These are phyloP conservation scores for Stictonetta naevosa DNA, from an alignment of 2,113 vertebrate genomes.

Conservation along the genomic window DNA sequence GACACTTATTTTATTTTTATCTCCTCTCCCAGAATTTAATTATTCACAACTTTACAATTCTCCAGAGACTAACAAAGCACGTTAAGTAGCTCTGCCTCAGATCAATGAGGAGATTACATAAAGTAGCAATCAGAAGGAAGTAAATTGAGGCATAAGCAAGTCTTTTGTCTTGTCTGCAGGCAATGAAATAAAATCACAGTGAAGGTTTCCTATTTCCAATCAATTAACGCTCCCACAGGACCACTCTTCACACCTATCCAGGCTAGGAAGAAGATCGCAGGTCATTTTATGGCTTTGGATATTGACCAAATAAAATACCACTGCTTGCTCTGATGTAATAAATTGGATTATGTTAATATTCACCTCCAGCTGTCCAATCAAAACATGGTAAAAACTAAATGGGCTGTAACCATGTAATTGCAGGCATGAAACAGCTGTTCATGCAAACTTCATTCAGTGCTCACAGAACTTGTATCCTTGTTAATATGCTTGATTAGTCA, in stretches of 20 bases:
- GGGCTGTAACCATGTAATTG: rapidly evolving
- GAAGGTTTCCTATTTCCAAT: not conserved
- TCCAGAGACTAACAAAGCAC: constrained; percentile 20
- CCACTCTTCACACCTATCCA: not conserved
- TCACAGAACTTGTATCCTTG: not conserved
- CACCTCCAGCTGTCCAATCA: not conserved
- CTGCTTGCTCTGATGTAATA: not conserved
- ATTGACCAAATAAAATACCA: not conserved
- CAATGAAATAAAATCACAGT: not conserved
- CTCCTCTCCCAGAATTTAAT: constrained; percentile 31
- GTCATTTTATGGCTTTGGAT: not conserved
- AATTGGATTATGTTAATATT: not conserved
- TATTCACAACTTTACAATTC: constrained; percentile 22
- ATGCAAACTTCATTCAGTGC: rapidly evolving
- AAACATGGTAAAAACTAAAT: not conserved
- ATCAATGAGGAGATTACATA: constrained; percentile 26
- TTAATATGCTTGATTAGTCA: not conserved
- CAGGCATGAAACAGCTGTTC: not conserved
- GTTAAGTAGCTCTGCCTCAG: constrained; percentile 4
- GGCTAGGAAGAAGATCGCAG: not conserved
- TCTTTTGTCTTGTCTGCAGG: not conserved
- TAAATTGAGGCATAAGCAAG: constrained; percentile 1
- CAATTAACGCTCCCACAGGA: not conserved
- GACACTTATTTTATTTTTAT: not conserved
- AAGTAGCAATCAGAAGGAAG: constrained; percentile 9